Base-by-base conservation (phyloP, 2,888 invertebrate species). In the Phaedon cochleariae region DNA sequence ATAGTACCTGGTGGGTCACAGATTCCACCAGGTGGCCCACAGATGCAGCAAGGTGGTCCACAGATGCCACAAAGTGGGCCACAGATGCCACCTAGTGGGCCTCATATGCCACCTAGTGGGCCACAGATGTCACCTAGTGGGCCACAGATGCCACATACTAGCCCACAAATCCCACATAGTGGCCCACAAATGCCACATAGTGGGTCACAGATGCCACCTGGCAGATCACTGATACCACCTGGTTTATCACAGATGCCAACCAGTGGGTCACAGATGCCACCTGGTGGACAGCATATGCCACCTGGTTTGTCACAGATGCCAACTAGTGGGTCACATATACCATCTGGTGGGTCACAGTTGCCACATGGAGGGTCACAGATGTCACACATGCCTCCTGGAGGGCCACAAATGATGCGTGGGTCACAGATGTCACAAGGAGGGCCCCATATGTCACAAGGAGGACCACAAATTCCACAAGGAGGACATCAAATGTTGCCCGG, bases 71-170 rank as follows among this genome's bases (percentile, higher is more conserved):
- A 21, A 5, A 20, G 34, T 31, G 31, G 34, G 5, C 53, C 53
- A 18, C 29, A 17, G 1, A 29, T 53, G 53, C 15, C 15, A 3
- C 41, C n/a, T 15, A 15, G 41, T 15, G 41, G 41, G 4, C 41
- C 41, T 2, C 41, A n/a, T 15, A 41, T 41, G 41, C 15, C 15
- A n/a, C 41, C n/a, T 15, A 12, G 41, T 15, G 41, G 41, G 4
- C 41, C 1, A 2, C 41, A 15, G 15, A 41, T 41, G 41, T 58
- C 61, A 46, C 21, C 45, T 22, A 1, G 41, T 34, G 59, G 49
- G 12, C 53, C 58, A 12, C 66, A 62, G 51, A 67, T 65, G 67
- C 69, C 34, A 48, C 67, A 10, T 59, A 59, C 26, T 49, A 64
- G 31, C 54, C 45, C 54, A 34, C 59, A 20, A 15, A 41, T n/a